Percentiles rank a stretch among this genome's conserved stretches.
These are phyloP conservation scores for Antedon mediterranea DNA, from an alignment of 53 echinoderm and acorn worm species.

Conservation along the genomic window DNA sequence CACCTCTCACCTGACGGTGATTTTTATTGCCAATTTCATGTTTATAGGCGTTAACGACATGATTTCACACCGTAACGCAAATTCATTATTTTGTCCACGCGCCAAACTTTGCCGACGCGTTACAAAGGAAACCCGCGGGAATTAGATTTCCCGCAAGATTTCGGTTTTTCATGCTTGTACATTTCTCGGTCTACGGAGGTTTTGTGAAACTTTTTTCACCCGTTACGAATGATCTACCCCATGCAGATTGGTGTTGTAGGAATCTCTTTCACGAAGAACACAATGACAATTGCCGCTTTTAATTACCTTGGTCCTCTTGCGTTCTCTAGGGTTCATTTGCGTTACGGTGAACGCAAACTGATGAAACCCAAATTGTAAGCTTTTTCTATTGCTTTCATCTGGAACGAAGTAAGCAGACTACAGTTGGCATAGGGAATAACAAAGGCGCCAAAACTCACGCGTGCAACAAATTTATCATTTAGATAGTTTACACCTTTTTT, in stretches of 20 bases:
- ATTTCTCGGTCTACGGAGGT: neutral
- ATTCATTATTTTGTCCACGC: neutral
- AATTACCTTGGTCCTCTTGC: neutral
- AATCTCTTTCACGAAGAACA: neutral
- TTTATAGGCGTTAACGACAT: neutral
- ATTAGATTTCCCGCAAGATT: neutral
- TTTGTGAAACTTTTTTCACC: neutral
- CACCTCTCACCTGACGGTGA: neutral
- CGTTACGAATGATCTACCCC: neutral
- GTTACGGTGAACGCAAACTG: neutral
- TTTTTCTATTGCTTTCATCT: neutral
- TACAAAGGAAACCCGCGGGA: neutral
- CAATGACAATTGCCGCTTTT: neutral
- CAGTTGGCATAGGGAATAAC: neutral
- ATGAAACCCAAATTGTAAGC: neutral
- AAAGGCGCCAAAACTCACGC: neutral
- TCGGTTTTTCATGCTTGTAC: neutral
- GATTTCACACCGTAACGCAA: neutral
- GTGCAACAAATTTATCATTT: neutral
- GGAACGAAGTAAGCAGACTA: neutral
- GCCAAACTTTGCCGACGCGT: neutral
- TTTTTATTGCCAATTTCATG: constrained; percentile 1
- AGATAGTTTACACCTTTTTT: neutral
- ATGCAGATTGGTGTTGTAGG: neutral
- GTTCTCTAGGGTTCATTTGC: neutral